Evolutionary conservation across 1,140 invertebrate genomes (phyloP).

Genomic region (Paralvinella palmiformis): DNA sequence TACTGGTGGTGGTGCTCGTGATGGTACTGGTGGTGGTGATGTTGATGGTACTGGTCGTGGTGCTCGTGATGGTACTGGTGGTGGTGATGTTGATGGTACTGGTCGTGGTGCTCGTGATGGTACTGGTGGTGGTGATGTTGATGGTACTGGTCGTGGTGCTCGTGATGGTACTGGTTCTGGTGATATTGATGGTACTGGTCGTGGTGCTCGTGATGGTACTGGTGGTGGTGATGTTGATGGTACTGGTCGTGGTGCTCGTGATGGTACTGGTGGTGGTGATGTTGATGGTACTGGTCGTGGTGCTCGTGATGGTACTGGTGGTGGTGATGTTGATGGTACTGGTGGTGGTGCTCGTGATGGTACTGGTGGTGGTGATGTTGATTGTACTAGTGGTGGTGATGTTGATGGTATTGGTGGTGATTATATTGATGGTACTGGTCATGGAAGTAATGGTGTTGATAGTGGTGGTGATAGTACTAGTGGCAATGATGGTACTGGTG

Average conservation of each 20-base stretch:
- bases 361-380: neutral
- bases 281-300: neutral
- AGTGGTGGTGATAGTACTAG: constrained; percentile 1
- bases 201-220: neutral
- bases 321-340: constrained; percentile 1
- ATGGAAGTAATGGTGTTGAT: neutral
- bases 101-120: no score
- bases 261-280: neutral
- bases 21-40: no score
- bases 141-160: no score
- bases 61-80: no score
- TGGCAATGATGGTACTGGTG: neutral
- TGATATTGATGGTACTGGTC: no score
- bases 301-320: neutral
- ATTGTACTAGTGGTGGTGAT: constrained; percentile 5
- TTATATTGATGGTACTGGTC: neutral
- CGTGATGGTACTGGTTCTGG: no score
- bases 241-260: neutral
- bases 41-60: no score
- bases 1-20: no score
- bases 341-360: constrained; percentile 1
- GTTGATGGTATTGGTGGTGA: neutral
- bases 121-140: no score
- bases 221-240: neutral
- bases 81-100: no score